A percentile compares a stretch with the other conserved stretches of the same genome.
Evolutionary conservation across 2,888 invertebrate species (phyloP).

Genomic region (Drosophila nr. medialis): DNA sequence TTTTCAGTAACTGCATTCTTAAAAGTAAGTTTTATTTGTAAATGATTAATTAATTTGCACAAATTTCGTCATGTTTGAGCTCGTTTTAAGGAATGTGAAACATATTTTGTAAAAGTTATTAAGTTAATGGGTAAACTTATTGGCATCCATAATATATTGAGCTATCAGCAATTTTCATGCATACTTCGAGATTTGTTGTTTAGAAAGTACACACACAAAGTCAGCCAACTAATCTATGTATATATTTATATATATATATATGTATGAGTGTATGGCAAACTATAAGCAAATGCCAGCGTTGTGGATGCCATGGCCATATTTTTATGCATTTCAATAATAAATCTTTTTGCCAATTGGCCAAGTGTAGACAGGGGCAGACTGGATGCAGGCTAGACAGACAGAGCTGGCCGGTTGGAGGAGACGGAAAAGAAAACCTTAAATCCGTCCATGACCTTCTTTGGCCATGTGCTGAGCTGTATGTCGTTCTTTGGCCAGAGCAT

Average conservation of each 20-base stretch:
- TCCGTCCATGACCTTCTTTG: conserved; percentile 80
- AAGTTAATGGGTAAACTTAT: conserved; percentile 6
- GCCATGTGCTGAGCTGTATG: conserved; percentile 18
- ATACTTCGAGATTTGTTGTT: conserved; percentile 12
- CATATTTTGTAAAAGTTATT: conserved; percentile 4
- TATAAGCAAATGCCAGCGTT: conserved; percentile 43
- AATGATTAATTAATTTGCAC: not conserved
- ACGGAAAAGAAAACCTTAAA: conserved; percentile 61
- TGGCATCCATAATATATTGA: conserved; percentile 22
- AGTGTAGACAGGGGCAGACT: conserved; percentile 38
- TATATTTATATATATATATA: not conserved
- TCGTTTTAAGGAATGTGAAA: conserved; percentile 5
- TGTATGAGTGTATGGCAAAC: conserved; percentile 42
- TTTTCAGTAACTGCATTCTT: not conserved
- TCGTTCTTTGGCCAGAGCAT: conserved; percentile 35
- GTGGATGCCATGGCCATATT: conserved; percentile 61
- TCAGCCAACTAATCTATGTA: conserved; percentile 15
- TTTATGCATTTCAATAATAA: conserved; percentile 79
- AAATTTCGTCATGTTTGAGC: not conserved
- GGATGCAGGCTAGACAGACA: conserved; percentile 17
- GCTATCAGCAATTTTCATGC: conserved; percentile 32
- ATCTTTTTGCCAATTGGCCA: conserved; percentile 77
- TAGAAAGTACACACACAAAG: conserved; percentile 41
- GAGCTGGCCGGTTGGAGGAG: conserved; percentile 17
- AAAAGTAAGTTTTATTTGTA: not conserved